Evolutionary conservation across 2,888 invertebrate genomes (phyloP).

Genomic region (Andrena dorsata): DNA sequence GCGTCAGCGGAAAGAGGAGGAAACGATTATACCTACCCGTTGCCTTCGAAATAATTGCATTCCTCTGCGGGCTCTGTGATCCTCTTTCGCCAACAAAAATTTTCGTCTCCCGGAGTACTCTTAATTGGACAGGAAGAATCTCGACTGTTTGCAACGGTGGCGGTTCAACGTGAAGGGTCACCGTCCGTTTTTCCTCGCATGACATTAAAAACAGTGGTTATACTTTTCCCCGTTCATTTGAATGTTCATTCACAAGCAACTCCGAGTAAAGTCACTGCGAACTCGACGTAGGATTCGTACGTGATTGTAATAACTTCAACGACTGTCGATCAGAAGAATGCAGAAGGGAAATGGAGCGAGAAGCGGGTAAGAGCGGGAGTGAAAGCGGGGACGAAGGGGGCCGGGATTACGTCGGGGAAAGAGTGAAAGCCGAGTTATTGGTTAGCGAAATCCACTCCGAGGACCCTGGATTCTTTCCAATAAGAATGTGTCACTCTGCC

Average conservation of each 20-base stretch:
- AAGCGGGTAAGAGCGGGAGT: background rate
- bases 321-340: background rate
- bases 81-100: background rate
- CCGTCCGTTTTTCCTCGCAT: background rate
- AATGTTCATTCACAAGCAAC: no score
- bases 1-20: slow-evolving; percentile 48
- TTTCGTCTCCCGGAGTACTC: slow-evolving; percentile 5
- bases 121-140: slow-evolving; percentile 42
- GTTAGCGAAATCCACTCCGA: slow-evolving; percentile 43
- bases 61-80: background rate
- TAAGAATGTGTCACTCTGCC: slow-evolving; percentile 46
- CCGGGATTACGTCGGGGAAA: slow-evolving; percentile 33
- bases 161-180: background rate
- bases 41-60: slow-evolving; percentile 48
- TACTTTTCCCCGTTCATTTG: background rate
- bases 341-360: slow-evolving; percentile 3
- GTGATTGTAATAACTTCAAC: background rate
- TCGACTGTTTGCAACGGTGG: background rate
- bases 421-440: slow-evolving; percentile 51
- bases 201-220: background rate
- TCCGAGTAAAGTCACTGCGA: background rate
- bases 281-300: no score
- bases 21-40: slow-evolving; percentile 44
- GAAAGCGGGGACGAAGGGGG: background rate
- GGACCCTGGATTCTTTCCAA: slow-evolving; percentile 51